Conservation (phyloP, 2,888 invertebrate genomes). For the Tenodera sinensis region DNA sequence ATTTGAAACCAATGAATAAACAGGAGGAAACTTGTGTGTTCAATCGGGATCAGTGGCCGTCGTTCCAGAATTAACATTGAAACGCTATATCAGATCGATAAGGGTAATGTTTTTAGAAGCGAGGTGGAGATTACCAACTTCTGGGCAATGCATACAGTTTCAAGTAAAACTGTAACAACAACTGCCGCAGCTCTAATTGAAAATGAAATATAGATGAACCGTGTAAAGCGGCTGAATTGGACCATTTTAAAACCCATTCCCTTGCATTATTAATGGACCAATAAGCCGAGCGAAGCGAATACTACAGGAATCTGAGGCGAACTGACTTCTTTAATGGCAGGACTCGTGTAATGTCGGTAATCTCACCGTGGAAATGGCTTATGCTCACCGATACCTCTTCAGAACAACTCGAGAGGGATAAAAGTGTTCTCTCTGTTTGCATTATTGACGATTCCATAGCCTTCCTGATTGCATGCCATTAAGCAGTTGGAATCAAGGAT, state of each 20-base stretch:
- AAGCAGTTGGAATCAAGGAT: neutral
- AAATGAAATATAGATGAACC: neutral
- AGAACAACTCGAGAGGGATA: neutral
- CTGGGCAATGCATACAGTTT: neutral
- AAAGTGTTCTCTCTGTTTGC: neutral
- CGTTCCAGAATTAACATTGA: neutral
- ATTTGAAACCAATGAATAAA: neutral
- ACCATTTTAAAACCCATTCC: neutral
- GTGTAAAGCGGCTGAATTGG: neutral
- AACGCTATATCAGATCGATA: neutral
- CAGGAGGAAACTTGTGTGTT: neutral
- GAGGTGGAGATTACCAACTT: neutral
- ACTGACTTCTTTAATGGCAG: neutral
- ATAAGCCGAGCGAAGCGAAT: neutral
- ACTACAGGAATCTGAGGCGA: neutral
- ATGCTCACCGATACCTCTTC: neutral
- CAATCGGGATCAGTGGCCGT: no score
- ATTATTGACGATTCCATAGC: neutral
- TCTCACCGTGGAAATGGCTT: neutral
- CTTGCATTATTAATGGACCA: neutral
- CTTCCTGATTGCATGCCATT: neutral
- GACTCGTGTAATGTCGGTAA: neutral
- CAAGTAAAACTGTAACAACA: neutral
- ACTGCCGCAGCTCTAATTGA: neutral
- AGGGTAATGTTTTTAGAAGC: neutral